Evolutionary conservation across 2,797 vertebrate genomes (phyloP).

Genomic region (Novumbra hubbsi): DNA sequence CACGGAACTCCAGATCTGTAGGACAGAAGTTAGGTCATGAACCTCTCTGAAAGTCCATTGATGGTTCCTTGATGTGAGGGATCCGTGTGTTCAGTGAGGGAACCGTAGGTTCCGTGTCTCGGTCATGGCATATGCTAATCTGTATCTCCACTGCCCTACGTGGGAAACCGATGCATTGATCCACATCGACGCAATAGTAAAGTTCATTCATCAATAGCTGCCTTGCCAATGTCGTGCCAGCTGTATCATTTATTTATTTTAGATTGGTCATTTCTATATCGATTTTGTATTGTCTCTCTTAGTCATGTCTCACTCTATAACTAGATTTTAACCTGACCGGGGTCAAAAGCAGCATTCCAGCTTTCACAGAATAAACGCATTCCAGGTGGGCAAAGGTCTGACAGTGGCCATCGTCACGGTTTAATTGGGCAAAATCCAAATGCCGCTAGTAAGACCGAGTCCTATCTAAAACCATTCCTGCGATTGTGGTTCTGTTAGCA

Average conservation of each 20-base stretch:
- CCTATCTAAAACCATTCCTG: no score
- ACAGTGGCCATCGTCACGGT: neutral
- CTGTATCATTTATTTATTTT: no score
- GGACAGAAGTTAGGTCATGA: neutral
- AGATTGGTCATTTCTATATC: no score
- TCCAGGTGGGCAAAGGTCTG: neutral
- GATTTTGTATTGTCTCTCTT: neutral
- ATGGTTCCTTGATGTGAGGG: neutral
- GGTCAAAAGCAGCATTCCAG: neutral
- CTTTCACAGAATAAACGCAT: neutral
- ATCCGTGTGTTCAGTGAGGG: neutral
- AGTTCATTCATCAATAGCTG: no score
- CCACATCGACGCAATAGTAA: no score
- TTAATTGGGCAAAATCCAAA: neutral
- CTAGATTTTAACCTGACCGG: neutral
- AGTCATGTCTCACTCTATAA: neutral
- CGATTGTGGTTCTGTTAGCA: no score
- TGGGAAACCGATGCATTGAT: neutral
- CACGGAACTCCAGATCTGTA: constrained; percentile 43
- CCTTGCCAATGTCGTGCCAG: no score
- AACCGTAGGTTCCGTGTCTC: neutral
- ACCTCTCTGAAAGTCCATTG: neutral
- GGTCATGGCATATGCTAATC: neutral
- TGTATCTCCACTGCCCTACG: neutral
- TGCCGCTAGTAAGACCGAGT: neutral